Evolutionary conservation across 2,888 invertebrate genomes (phyloP), one percentile per base, ranked within the genome.

Genomic region (Diarsia dahlii): DNA sequence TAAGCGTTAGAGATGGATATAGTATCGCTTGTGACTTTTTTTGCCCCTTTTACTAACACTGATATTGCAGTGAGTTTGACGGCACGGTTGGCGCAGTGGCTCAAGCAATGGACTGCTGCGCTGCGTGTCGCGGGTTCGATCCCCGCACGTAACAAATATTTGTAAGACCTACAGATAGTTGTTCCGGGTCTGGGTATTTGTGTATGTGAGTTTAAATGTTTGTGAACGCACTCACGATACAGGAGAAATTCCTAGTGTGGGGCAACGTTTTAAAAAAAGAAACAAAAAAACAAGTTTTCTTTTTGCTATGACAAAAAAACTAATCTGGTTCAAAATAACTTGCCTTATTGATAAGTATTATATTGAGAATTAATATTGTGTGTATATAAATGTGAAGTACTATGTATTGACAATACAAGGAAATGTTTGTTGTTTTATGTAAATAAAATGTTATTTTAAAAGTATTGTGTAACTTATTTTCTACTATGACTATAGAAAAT

Each of bases 381-480:
- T 23, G n/a, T 46, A 52, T 63, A 54, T 64, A n/a, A 20, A 20
- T 65, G 74, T 58, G 20, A 28, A 39, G 15, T 18, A 20, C 18
- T 58, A 18, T 50, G 23, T 64, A 70, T 39, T 70, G n/a, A 45
- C 63, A 45, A 45, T 63, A 63, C 63, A 45, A 48, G 34, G 58
- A 45, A 12, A 54, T 63, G 13, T 62, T n/a, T 45, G 28, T 64
- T 56, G 60, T 72, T 72, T 62, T 76, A 28, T 45, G 45, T 63
- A 54, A 72, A 66, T 66, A 46, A 66, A 76, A 60, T 52, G 50
- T 66, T 72, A 52, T 48, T 45, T 5, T 15, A 54, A 66, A 62
- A 45, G n/a, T 46, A 20, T 18, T 45, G 18, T 23, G n/a, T 34
- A 5, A 20, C 18, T 45, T 15, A 10, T 60, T 34, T 58, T 34